Percentiles rank a stretch among this genome's conserved stretches.
These are phyloP conservation scores for Odobenus rosmarus DNA, from an alignment of 2,113 vertebrate genomes.

Conservation along the genomic window DNA sequence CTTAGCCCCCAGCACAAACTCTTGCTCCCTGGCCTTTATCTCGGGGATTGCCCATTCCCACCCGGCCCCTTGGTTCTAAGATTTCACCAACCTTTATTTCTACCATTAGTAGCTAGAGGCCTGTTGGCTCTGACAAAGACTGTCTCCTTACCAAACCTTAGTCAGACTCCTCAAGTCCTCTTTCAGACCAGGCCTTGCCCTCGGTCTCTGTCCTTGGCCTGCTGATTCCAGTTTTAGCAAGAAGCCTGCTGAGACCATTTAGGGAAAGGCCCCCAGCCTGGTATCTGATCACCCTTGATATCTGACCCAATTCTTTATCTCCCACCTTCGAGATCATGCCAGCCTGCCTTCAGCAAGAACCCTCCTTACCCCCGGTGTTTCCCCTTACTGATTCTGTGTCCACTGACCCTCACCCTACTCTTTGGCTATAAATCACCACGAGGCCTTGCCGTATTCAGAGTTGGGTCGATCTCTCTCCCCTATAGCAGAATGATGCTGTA, in stretches of 20 bases:
- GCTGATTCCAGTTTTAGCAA: background rate
- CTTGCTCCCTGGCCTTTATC: background rate
- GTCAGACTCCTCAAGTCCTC: background rate
- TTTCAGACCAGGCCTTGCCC: background rate
- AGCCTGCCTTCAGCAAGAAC: background rate
- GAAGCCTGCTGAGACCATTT: background rate
- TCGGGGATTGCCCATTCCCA: background rate
- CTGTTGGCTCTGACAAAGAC: background rate
- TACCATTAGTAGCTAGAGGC: background rate
- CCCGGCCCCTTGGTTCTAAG: accelerated
- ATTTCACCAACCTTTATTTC: background rate
- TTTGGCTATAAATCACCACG: background rate
- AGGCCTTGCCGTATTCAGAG: background rate
- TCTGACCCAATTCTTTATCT: background rate
- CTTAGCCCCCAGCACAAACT: background rate
- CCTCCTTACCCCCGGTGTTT: background rate
- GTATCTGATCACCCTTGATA: background rate
- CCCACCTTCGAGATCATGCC: background rate
- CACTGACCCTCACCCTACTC: background rate
- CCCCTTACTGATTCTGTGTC: background rate
- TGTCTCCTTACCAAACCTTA: background rate
- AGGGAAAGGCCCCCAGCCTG: background rate
- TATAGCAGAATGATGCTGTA: background rate
- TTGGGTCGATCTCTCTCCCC: background rate
- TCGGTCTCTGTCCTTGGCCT: background rate